Percentiles rank a stretch among this genome's conserved stretches.
phyloP scores from a whole-genome alignment of 2,888 invertebrate genomes.

The Hylaea fasciaria region DNA sequence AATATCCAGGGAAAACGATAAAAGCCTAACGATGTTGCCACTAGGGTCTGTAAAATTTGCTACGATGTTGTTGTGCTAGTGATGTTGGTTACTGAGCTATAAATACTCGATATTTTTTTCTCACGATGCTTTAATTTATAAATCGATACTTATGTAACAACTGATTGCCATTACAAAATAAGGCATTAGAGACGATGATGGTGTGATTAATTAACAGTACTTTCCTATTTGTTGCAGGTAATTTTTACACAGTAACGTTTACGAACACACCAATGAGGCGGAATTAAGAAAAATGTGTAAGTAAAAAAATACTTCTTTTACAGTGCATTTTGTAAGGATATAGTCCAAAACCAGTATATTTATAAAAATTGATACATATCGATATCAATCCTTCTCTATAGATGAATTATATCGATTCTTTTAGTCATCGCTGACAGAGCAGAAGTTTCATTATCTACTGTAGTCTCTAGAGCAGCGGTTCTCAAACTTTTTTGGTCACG shows the following conservation, averaged over 20 bases:
- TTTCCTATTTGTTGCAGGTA: conserved; percentile 15
- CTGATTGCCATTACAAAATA: too few species aligned
- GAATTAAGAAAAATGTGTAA: background rate
- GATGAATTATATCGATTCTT: too few species aligned
- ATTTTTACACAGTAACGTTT: background rate
- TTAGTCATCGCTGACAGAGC: too few species aligned
- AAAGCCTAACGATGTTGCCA: conserved; percentile 39
- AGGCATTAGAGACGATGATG: background rate
- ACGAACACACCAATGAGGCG: background rate
- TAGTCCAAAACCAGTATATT: too few species aligned
- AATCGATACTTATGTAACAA: background rate
- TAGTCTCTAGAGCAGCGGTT: too few species aligned
- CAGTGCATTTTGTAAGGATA: too few species aligned
- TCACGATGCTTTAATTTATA: background rate
- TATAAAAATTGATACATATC: too few species aligned
- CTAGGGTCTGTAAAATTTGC: conserved; percentile 28
- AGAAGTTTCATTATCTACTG: too few species aligned
- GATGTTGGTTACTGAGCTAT: background rate
- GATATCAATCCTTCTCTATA: too few species aligned
- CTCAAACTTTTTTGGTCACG: too few species aligned
- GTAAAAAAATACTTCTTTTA: background rate
- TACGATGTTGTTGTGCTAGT: background rate
- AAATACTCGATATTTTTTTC: background rate
- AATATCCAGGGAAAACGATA: conserved; percentile 9
- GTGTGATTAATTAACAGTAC: background rate